Percentiles rank a stretch among this genome's conserved stretches.
These are phyloP conservation scores for Cheilosia impressa DNA, from an alignment of 2,888 invertebrate species.

Conservation along the genomic window DNA sequence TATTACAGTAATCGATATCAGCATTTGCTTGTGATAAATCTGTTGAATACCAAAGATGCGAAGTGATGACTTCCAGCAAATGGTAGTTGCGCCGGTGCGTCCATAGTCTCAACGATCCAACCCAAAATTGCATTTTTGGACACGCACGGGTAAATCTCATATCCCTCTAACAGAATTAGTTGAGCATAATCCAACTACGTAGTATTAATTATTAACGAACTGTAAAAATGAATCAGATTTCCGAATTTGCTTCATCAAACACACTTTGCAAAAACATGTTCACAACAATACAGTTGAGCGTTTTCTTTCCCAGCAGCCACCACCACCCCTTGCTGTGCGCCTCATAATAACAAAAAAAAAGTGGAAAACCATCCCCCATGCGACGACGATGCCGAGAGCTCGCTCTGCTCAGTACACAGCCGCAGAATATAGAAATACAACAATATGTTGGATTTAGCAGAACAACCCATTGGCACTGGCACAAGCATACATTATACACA, in stretches of 20 bases:
- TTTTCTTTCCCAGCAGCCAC: not conserved
- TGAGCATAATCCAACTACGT: slow-evolving; percentile 7
- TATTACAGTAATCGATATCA: not conserved
- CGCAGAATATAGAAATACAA: slow-evolving; percentile 44
- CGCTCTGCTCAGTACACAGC: slow-evolving; percentile 49
- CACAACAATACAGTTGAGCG: slow-evolving; percentile 9
- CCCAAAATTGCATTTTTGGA: not conserved
- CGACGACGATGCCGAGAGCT: slow-evolving; percentile 15
- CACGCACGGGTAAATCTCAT: not conserved
- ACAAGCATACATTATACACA: slow-evolving; percentile 42
- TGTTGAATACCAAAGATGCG: slow-evolving; percentile 18
- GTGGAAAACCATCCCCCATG: slow-evolving; percentile 28
- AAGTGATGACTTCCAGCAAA: not conserved
- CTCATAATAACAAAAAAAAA: not conserved
- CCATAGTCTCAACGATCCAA: not conserved
- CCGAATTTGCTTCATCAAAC: slow-evolving; percentile 12
- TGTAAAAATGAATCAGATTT: slow-evolving; percentile 9
- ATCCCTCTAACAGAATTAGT: not conserved
- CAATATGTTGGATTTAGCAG: slow-evolving; percentile 44
- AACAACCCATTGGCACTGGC: slow-evolving; percentile 34
- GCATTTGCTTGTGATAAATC: not conserved
- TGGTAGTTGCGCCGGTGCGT: slow-evolving; percentile 5
- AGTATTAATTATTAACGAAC: not conserved
- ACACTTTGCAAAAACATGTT: not conserved
- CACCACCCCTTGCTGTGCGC: slow-evolving; percentile 18